Percentiles rank a stretch among this genome's conserved stretches.
Conservation (phyloP, 2,113 vertebrate species). For the Serilophus lunatus region DNA sequence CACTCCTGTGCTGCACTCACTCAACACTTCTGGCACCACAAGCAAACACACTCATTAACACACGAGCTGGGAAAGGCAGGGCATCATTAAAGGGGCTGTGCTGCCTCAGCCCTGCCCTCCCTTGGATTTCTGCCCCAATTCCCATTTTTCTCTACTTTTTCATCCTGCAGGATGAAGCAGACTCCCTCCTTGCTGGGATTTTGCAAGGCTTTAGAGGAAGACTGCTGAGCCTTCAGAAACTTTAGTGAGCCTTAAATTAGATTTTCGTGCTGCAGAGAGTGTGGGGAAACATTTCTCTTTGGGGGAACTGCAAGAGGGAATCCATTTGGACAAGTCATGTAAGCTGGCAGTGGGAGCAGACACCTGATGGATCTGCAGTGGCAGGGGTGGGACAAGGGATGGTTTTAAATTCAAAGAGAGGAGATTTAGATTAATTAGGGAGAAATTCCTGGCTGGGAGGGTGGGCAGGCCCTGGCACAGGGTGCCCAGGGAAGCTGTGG, state of each 20-base stretch:
- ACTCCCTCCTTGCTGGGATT: background rate
- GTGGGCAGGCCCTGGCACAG: background rate
- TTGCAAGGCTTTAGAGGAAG: background rate
- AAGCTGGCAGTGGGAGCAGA: fast-evolving
- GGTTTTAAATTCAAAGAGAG: background rate
- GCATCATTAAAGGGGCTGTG: fast-evolving
- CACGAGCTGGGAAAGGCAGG: background rate
- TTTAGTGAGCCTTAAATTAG: background rate
- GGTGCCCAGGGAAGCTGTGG: background rate
- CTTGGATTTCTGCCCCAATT: background rate
- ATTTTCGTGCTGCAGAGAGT: background rate
- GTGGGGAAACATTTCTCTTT: background rate
- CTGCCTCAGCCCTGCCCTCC: background rate
- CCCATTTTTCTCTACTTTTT: fast-evolving
- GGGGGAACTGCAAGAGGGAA: background rate
- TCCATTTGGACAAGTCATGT: background rate
- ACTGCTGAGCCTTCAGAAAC: slow-evolving; percentile 19
- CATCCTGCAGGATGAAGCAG: background rate
- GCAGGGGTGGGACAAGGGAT: background rate
- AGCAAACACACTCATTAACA: background rate
- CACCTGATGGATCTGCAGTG: background rate
- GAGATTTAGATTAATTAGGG: background rate
- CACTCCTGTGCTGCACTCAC: background rate
- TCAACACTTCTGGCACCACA: background rate
- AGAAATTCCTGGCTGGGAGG: background rate